Base-by-base conservation (phyloP, 2,888 invertebrate species). In the Galerucella calmariensis region DNA sequence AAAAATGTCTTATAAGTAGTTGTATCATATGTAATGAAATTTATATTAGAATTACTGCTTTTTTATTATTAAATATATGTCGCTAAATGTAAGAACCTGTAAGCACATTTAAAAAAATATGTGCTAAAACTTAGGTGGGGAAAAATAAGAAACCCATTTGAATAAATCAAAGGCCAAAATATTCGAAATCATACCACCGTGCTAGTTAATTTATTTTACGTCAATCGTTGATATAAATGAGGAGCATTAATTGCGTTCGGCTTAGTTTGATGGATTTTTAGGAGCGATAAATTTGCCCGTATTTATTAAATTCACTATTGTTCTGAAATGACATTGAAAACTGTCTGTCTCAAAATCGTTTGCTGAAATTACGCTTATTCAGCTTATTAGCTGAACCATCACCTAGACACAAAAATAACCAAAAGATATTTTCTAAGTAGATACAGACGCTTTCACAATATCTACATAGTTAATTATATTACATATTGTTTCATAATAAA, bases 361-460 rank as follows among this genome's bases (percentile, higher is more conserved):
- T 10, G 65, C 71, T 65, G 71, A 71, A 56, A 65, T 27, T 71
- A 71, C 71, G 71, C 71, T 71, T 71, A 71, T 71, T 71, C 71
- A 71, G 71, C 71, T 65, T 66, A 56, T 65, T 66, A 71, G 71
- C 71, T 71, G 71, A 46, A 71, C 71, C 20, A 35, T 71, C 24
- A 24, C 71, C 71, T 71, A 71, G 71, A 46, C 46, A 56, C 35
- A 58, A 58, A 71, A 71, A 65, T 65, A 46, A 16, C 46, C 11
- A 46, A 35, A 61, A 65, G 46, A 65, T 65, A 3, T 65, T 65
- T 65, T 65, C 63, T 44, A 35, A 27, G 27, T 65, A 41, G 35
- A 44, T 63, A 41, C 53, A 16, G n/a, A 53, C 14, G 2, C 4
- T 4, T 16, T 48, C 3, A 48, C 11, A 48, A 48, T 48, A 48